Percentiles rank a stretch among this genome's conserved stretches.
Evolutionary conservation across 2,113 vertebrate species (phyloP).

Genomic region (Oncorhynchus mykiss): DNA sequence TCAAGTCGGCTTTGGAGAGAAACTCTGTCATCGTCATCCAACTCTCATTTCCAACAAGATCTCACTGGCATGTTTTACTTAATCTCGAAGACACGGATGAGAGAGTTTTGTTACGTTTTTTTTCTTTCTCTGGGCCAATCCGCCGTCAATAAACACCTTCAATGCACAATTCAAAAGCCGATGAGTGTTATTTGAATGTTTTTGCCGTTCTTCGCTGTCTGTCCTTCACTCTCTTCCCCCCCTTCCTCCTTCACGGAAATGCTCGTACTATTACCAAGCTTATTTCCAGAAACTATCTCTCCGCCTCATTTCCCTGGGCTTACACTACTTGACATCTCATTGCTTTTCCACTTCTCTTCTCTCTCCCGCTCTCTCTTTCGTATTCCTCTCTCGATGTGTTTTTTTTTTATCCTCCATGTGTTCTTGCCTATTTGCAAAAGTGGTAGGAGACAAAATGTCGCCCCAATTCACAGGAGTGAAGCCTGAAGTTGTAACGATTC

Average conservation of each 20-base stretch:
- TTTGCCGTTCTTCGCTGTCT: slow-evolving; percentile 8
- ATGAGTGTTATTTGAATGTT: slow-evolving; percentile 27
- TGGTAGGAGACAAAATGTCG: slow-evolving; percentile 35
- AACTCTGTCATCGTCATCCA: neutral
- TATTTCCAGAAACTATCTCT: slow-evolving; percentile 45
- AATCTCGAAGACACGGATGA: neutral
- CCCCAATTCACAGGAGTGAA: slow-evolving; percentile 27
- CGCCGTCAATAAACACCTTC: slow-evolving; percentile 16
- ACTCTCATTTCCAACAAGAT: neutral
- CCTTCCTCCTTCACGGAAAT: slow-evolving; percentile 16
- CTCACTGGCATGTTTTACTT: neutral
- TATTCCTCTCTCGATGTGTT: neutral
- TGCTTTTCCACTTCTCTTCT: slow-evolving; percentile 19
- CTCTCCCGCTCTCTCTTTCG: neutral
- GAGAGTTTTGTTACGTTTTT: neutral
- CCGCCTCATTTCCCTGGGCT: slow-evolving; percentile 36
- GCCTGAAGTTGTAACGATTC: no score
- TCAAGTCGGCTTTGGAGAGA: neutral
- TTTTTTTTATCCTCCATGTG: slow-evolving; percentile 8
- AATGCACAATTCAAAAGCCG: slow-evolving; percentile 10
- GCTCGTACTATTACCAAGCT: slow-evolving; percentile 33
- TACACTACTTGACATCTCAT: slow-evolving; percentile 48
- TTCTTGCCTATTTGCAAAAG: slow-evolving; percentile 34
- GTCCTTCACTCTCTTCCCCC: slow-evolving; percentile 4
- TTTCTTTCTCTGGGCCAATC: neutral